Evolutionary conservation across 2,113 vertebrate species (phyloP).

Genomic region (Probosciger aterrimus): DNA sequence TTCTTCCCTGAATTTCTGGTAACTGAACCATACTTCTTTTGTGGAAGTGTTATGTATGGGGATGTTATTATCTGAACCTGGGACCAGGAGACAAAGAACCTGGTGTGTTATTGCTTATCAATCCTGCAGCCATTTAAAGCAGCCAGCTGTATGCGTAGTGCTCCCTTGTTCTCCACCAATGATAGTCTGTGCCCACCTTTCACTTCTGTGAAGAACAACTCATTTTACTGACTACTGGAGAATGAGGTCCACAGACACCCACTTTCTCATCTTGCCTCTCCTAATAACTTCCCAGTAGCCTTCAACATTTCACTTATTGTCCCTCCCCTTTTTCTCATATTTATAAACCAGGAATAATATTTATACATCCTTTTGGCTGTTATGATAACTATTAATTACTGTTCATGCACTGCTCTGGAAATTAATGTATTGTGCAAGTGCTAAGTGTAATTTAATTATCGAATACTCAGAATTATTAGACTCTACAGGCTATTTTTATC

Average conservation of each 20-base stretch:
- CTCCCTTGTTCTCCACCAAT: background rate
- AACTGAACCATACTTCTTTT: slow-evolving; percentile 9
- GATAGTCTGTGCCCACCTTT: background rate
- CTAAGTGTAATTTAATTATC: background rate
- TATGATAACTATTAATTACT: background rate
- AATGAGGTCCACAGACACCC: background rate
- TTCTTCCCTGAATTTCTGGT: background rate
- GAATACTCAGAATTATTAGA: background rate
- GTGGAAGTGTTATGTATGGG: background rate
- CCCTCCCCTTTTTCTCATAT: background rate
- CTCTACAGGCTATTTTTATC: background rate
- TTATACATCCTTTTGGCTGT: background rate
- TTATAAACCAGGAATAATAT: background rate
- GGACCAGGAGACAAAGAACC: background rate
- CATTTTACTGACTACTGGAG: background rate
- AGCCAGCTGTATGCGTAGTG: background rate
- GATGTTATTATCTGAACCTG: background rate
- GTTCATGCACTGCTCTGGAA: background rate
- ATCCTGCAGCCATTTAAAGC: background rate
- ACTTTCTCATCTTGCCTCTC: background rate
- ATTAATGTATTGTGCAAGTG: background rate
- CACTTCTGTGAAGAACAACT: background rate
- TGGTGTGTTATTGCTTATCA: background rate
- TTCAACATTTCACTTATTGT: background rate
- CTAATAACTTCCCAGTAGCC: background rate